A percentile compares a stretch with the other conserved stretches of the same genome.
Evolutionary conservation across 2,888 invertebrate species (phyloP).

Genomic region (Antheraea yamamai): DNA sequence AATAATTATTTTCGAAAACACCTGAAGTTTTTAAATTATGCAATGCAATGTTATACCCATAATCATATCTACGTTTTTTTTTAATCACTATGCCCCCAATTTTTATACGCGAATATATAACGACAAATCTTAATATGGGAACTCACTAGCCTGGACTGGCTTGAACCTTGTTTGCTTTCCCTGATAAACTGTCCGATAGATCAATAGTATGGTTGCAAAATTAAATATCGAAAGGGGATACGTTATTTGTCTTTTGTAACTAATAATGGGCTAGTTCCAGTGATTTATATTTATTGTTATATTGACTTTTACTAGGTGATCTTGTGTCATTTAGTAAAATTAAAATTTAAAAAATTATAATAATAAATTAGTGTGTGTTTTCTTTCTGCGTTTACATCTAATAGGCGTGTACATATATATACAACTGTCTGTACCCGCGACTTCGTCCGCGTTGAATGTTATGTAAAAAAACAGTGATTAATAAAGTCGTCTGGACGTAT

Average conservation of each 20-base stretch:
- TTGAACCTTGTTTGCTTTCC: slow-evolving; percentile 4
- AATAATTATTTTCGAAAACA: not conserved
- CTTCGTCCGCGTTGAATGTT: too few relatives aligned
- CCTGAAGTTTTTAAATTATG: not conserved
- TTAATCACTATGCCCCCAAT: not conserved
- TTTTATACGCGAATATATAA: slow-evolving; percentile 7
- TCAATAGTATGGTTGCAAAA: slow-evolving; percentile 15
- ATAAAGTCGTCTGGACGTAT: too few relatives aligned
- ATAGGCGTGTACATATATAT: too few relatives aligned
- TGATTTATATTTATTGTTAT: slow-evolving; percentile 2
- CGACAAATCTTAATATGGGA: slow-evolving; percentile 17
- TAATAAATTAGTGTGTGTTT: not conserved
- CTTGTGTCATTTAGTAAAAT: not conserved
- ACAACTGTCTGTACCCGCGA: too few relatives aligned
- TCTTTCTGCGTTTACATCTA: not conserved
- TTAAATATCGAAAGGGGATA: slow-evolving; percentile 18
- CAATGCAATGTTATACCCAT: not conserved
- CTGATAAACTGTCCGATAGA: slow-evolving; percentile 20
- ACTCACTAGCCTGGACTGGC: not conserved
- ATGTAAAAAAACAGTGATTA: too few relatives aligned
- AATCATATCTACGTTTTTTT: not conserved
- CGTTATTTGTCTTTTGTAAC: slow-evolving; percentile 14
- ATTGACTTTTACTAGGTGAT: not conserved
- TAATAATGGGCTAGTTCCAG: slow-evolving; percentile 14
- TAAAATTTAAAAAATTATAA: not conserved